phyloP scores from a whole-genome alignment of 2,888 invertebrate genomes.

The Erebia palarica region DNA sequence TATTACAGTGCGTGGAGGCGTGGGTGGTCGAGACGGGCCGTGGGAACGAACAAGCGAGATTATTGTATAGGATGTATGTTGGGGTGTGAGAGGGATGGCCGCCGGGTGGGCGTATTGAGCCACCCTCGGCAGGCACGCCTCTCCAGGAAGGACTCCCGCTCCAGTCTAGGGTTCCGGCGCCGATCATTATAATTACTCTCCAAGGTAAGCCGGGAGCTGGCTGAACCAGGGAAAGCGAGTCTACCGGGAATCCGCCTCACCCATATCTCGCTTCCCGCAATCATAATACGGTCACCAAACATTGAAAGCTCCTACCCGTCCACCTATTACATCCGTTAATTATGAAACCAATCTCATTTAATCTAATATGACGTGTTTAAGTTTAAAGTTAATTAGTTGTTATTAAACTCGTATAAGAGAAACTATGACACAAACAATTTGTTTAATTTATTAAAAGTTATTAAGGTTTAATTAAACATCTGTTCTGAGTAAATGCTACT shows the following conservation, averaged over 20 bases:
- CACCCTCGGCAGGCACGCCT: constrained; percentile 79
- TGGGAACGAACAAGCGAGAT: constrained; percentile 55
- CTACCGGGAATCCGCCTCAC: constrained; percentile 62
- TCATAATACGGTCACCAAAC: constrained; percentile 68
- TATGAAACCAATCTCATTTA: constrained; percentile 66
- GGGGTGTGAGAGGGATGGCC: constrained; percentile 55
- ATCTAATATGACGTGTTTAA: constrained; percentile 42
- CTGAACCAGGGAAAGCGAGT: constrained; percentile 66
- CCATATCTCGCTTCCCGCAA: constrained; percentile 59
- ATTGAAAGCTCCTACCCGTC: constrained; percentile 70
- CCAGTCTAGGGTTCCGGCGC: constrained; percentile 77
- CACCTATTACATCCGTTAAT: constrained; percentile 58
- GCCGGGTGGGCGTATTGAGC: constrained; percentile 76
- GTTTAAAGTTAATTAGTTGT: constrained; percentile 12
- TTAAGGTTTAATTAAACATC: too few species aligned
- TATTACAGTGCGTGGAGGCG: constrained; percentile 78
- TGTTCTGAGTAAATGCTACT: too few species aligned
- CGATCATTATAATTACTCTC: constrained; percentile 83
- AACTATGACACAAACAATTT: background rate
- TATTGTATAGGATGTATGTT: constrained; percentile 38
- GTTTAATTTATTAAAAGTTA: background rate
- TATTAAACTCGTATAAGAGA: background rate
- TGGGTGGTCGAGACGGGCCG: constrained; percentile 70
- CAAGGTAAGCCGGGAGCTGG: constrained; percentile 77
- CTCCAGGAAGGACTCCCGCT: constrained; percentile 77